Percentiles rank a stretch among this genome's conserved stretches.
These are phyloP conservation scores for Lophotriccus pileatus DNA, from an alignment of 2,797 vertebrate genomes.

Conservation along the genomic window DNA sequence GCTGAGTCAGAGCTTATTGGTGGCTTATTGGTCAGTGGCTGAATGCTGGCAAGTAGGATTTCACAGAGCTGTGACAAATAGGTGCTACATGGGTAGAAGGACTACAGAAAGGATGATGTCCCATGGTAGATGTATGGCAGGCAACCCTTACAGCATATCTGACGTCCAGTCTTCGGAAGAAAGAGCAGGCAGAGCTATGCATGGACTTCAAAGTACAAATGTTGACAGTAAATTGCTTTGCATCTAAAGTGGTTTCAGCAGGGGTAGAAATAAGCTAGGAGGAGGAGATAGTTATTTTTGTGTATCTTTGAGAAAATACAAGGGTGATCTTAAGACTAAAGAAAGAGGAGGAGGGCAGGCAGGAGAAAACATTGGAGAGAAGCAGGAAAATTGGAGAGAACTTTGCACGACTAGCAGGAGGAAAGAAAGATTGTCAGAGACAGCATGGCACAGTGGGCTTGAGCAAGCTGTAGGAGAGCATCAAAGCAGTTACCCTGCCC, in stretches of 20 bases:
- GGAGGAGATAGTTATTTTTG: background rate
- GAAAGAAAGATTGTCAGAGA: background rate
- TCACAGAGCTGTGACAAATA: background rate
- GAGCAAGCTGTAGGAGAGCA: background rate
- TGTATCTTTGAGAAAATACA: background rate
- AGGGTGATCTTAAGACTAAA: background rate
- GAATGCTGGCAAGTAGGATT: background rate
- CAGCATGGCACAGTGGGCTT: fast-evolving
- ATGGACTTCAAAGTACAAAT: background rate
- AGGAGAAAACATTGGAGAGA: background rate
- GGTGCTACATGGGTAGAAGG: background rate
- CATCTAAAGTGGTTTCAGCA: background rate
- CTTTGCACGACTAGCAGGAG: background rate
- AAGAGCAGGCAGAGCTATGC: background rate
- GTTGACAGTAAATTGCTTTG: background rate
- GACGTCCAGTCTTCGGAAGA: background rate
- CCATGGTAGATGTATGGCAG: background rate
- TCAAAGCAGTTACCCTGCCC: background rate
- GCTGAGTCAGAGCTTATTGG: background rate
- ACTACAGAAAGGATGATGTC: background rate
- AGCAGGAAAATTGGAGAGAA: background rate
- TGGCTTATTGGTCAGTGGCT: background rate
- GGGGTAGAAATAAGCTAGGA: background rate
- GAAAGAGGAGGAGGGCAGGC: background rate
- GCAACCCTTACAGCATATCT: background rate